phyloP scores from a whole-genome alignment of 1,140 invertebrate genomes.

The Ceratina australensis region DNA sequence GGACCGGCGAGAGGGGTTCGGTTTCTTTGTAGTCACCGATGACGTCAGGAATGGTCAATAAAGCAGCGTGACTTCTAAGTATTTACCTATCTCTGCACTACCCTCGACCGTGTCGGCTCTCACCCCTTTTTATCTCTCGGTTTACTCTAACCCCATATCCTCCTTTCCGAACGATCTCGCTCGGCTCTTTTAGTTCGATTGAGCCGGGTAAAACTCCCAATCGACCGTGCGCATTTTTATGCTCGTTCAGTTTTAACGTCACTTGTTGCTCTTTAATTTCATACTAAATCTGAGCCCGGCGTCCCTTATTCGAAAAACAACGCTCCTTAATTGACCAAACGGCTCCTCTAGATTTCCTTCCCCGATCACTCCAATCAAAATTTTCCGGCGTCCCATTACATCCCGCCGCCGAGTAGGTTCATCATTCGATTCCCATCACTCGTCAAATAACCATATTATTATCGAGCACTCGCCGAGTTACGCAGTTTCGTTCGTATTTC shows the following conservation, averaged over 20 bases:
- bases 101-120: constrained; percentile 16
- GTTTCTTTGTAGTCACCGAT: constrained; percentile 33
- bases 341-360: neutral
- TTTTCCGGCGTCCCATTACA: neutral
- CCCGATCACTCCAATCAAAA: neutral
- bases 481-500: constrained; percentile 5
- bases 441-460: constrained; percentile 7
- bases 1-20: neutral
- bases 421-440: neutral
- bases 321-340: neutral
- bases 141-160: constrained; percentile 61
- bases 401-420: no score
- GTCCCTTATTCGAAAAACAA: constrained; percentile 18
- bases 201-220: constrained; percentile 75
- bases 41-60: constrained; percentile 59
- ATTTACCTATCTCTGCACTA: constrained; percentile 32
- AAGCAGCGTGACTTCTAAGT: constrained; percentile 36
- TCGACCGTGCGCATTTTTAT: constrained; percentile 77
- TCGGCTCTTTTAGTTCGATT: constrained; percentile 63
- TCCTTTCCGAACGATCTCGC: constrained; percentile 69
- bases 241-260: constrained; percentile 71
- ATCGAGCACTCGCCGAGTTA: neutral
- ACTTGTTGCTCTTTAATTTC: constrained; percentile 79
- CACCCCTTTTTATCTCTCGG: constrained; percentile 59
- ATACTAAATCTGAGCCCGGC: constrained; percentile 8